Evolutionary conservation across 2,888 invertebrate species (phyloP), one percentile per base, ranked within the genome.

Genomic region (Onchidella celtica): DNA sequence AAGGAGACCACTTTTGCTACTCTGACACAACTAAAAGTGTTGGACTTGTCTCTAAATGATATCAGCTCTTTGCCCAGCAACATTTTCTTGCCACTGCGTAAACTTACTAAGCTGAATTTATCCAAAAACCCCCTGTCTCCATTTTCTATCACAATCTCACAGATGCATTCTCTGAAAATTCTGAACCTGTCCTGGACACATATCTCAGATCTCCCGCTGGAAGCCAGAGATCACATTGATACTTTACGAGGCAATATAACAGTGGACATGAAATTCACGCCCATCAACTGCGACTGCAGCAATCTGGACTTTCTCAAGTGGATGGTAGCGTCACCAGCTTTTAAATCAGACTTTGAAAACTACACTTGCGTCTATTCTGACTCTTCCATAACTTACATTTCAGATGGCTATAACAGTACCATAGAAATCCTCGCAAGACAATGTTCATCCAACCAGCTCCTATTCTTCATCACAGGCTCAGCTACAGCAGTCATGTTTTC

Each of bases 271-370:
- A 47, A 40, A 11, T 57, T 24, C 40, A 59, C 72, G 27, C 82
- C 82, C 27, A 82, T 82, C 11, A 14, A 21, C 17, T 82, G 82
- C 61, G 63, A 21, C 4, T 82, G 82, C 34, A 4, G 68, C 2
- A 82, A 82, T 68, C 59, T 77, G 24, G 40, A 78, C 32, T 82
- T 82, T 14, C 59, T 82, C 21, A 24, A 3, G 32, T 82, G 82
- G 82, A 59, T 78, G 36, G 65, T 66, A n/a, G 32, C 63, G 11
- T 68, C 78, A 11, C 65, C 57, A 57, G 82, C 78, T 3, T 72
- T 72, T 72, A 63, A 70, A 57, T 59, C 57, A 3, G 65, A 59
- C 0, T 32, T 29, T 21, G 1, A 61, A 29, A 9, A 40, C 14
- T 65, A 82, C 61, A 55, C 70, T 3, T 72, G 72, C 32, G 36